Conservation (phyloP, 2,797 vertebrate genomes). For the Scyliorhinus canicula region DNA sequence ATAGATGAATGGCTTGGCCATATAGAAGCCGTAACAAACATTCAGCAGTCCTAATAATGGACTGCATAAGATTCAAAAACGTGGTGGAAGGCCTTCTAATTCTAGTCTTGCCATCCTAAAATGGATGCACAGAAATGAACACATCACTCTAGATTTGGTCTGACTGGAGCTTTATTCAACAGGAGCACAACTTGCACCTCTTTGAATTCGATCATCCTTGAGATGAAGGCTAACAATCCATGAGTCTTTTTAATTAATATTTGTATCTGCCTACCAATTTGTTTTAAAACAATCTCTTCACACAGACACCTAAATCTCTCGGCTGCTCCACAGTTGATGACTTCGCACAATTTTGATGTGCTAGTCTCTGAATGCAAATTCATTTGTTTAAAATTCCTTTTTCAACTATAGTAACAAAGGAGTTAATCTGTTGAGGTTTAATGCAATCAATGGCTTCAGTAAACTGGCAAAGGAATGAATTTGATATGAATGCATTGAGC, state of each 20-base stretch:
- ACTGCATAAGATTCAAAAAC: background rate
- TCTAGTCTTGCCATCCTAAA: background rate
- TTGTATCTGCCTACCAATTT: background rate
- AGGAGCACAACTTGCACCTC: background rate
- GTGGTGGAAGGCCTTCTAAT: no score
- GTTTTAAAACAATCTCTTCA: background rate
- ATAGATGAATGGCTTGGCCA: background rate
- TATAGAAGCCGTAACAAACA: background rate
- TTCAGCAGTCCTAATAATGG: background rate
- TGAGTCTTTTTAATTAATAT: background rate
- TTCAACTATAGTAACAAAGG: background rate
- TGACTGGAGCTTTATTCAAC: background rate
- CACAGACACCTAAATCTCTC: background rate
- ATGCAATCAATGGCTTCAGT: background rate
- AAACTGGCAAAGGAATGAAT: background rate
- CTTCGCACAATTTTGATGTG: background rate
- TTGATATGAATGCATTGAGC: background rate
- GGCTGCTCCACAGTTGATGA: background rate
- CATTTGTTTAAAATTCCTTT: background rate
- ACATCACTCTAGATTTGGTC: no score
- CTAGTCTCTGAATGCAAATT: background rate
- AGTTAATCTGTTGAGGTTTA: constrained; percentile 3
- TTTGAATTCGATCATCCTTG: background rate
- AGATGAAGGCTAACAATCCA: background rate
- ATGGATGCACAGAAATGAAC: background rate